Evolutionary conservation across 2,888 invertebrate species (phyloP), one percentile per base, ranked within the genome.

Genomic region (Aphodius granarius): DNA sequence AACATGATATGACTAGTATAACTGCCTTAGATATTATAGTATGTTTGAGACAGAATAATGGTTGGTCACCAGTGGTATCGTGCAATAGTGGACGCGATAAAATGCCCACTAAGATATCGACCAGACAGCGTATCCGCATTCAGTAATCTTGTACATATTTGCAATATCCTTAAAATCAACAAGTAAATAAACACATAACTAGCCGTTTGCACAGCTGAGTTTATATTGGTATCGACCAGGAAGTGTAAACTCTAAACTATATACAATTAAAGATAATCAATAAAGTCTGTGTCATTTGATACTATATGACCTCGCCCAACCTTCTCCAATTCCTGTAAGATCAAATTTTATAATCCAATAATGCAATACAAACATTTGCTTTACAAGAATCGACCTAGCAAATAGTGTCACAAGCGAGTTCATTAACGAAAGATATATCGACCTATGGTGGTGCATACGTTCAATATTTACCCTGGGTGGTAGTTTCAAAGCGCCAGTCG

Each of bases 401-500:
- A 71, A 71, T 66, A 64, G 71, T 43, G 43, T 43, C 3, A 43
- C 43, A 13, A 43, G 43, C 63, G 64, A 71, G 68, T 62, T 73
- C 73, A 76, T 76, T 76, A 73, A 43, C 18, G 20, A 68, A 19
- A 65, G 71, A 65, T 43, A 43, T 76, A 76, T 79, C 78, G 78
- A 77, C 76, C 75, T 43, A n/a, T n/a, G n/a, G 43, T 43, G 43
- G 43, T 43, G 66, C 75, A 76, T 68, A 72, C 66, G 73, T 75
- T 73, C 71, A 78, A 78, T 78, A 78, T 80, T 80, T 79, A 78
- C 78, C 65, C 74, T 78, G 77, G 77, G 77, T 43, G 1, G 4
- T 43, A 43, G 43, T 78, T 79, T 78, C 78, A 79, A 78, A 66
- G 77, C 74, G 75, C 68, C 78, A 75, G 78, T 78, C 79, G 79